Evolutionary conservation across 2,888 invertebrate genomes (phyloP).

Genomic region (Oeneis ivallda): DNA sequence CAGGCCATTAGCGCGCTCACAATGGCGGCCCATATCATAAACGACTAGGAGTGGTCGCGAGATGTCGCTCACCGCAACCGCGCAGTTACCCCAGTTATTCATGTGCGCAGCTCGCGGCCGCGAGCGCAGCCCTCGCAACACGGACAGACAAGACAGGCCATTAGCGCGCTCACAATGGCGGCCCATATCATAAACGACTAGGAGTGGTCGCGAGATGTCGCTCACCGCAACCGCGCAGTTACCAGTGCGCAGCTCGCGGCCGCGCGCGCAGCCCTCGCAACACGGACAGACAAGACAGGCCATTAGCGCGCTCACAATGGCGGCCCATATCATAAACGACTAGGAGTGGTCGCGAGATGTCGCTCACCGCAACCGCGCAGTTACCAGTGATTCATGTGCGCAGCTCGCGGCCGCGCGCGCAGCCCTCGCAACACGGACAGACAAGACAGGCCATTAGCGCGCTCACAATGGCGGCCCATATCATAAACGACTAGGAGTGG

Average conservation of each 20-base stretch:
- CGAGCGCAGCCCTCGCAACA: slow-evolving; percentile 7
- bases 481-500: too few species aligned
- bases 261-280: neutral
- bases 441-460: too few species aligned
- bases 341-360: slow-evolving; percentile 14
- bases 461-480: too few species aligned
- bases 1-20: slow-evolving; percentile 30
- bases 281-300: too few species aligned
- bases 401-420: too few species aligned
- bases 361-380: slow-evolving; percentile 44
- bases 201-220: slow-evolving; percentile 12
- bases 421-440: too few species aligned
- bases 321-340: slow-evolving; percentile 39
- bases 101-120: slow-evolving; percentile 41
- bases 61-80: slow-evolving; percentile 40
- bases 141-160: slow-evolving; percentile 30
- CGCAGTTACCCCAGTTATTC: slow-evolving; percentile 53
- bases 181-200: slow-evolving; percentile 39
- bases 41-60: slow-evolving; percentile 25
- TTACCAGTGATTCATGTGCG: slow-evolving; percentile 52
- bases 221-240: slow-evolving; percentile 47
- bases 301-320: neutral
- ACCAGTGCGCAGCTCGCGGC: slow-evolving; percentile 36
- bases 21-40: slow-evolving; percentile 39
- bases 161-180: slow-evolving; percentile 32